Evolutionary conservation across 2,797 vertebrate species (phyloP).

Genomic region (Cirrhinus mrigala): DNA sequence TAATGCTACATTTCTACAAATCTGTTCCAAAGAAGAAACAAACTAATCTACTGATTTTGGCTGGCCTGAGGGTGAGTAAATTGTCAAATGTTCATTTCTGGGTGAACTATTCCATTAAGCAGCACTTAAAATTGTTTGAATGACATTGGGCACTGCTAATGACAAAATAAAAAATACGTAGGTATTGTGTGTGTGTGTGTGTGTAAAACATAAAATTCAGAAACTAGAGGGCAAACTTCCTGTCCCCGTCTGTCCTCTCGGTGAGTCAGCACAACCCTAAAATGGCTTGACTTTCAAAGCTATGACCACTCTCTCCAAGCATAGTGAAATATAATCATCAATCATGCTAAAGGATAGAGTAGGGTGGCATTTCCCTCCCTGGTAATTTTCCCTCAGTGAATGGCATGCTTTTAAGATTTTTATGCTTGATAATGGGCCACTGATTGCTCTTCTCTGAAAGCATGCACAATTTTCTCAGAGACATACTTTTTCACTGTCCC

Average conservation of each 20-base stretch:
- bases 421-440: slow-evolving; percentile 62
- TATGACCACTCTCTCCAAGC: slow-evolving; percentile 35
- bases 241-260: neutral
- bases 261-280: neutral
- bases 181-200: neutral
- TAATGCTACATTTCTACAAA: neutral
- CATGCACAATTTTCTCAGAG: slow-evolving; percentile 64
- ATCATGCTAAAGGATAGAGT: slow-evolving; percentile 54
- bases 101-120: neutral
- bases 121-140: neutral
- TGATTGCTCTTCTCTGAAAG: slow-evolving; percentile 66
- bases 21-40: neutral
- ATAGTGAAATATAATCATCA: slow-evolving; percentile 69
- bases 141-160: slow-evolving; percentile 1
- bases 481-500: slow-evolving; percentile 43
- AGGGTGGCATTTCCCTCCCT: slow-evolving; percentile 60
- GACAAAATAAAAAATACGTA: slow-evolving; percentile 3
- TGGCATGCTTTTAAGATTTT: slow-evolving; percentile 67
- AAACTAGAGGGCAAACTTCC: neutral
- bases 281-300: neutral
- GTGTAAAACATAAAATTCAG: neutral
- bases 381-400: slow-evolving; percentile 67
- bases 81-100: neutral
- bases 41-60: neutral
- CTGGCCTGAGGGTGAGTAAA: neutral